phyloP scores from a whole-genome alignment of 2,888 invertebrate genomes.

The Erebia epiphron region DNA sequence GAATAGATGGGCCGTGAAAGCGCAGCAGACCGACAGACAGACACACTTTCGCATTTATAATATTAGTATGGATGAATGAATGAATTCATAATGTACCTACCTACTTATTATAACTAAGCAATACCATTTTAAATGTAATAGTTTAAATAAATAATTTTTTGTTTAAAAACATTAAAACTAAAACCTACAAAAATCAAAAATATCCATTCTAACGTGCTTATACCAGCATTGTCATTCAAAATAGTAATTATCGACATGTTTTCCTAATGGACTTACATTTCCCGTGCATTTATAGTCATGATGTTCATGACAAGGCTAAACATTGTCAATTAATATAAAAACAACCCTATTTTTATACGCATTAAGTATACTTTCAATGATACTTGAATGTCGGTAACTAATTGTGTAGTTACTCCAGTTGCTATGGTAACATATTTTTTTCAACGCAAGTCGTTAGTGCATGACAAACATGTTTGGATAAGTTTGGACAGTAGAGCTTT shows the following conservation, averaged over 20 bases:
- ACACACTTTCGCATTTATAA: no score
- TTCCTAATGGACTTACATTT: constrained; percentile 32
- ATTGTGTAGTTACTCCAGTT: constrained; percentile 54
- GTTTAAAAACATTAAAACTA: no score
- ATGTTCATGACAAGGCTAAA: constrained; percentile 13
- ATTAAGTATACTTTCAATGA: constrained; percentile 33
- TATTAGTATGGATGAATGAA: no score
- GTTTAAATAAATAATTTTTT: no score
- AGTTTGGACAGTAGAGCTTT: constrained; percentile 29
- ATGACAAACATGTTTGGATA: constrained; percentile 31
- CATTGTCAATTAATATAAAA: constrained; percentile 3
- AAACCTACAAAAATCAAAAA: not conserved
- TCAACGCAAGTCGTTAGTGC: constrained; percentile 26
- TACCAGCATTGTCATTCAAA: constrained; percentile 14
- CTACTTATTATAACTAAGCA: no score
- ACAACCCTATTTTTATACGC: not conserved
- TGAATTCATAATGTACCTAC: no score
- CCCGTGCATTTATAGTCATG: constrained; percentile 27
- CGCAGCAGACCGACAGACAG: no score
- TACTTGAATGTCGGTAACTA: constrained; percentile 30
- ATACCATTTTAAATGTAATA: no score
- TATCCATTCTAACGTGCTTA: not conserved
- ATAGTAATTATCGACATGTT: constrained; percentile 26
- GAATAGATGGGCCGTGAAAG: no score
- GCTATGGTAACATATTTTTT: constrained; percentile 50